Base-by-base conservation (phyloP, 2,888 invertebrate genomes). In the Ophioninae sp. region DNA sequence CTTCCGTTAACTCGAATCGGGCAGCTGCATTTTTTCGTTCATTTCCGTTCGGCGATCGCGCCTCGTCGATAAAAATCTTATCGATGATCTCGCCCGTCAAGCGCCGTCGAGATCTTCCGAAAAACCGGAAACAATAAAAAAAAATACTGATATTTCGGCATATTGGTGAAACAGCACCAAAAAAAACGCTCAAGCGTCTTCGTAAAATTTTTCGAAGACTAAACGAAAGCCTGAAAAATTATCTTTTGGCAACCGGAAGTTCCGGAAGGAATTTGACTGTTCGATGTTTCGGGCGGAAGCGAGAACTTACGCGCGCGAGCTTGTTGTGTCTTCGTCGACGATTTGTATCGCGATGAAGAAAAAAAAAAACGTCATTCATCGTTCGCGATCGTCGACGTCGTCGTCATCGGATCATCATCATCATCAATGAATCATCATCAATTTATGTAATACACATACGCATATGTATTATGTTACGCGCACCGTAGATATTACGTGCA, bases 401-500 rank as follows among this genome's bases (percentile, higher is more conserved):
- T 39, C 59, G 51, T 74, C 75, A 61, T 82, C 30, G 79, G 20
- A 81, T 82, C 76, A 77, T 85, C 67, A 80, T 81, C 73, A 67
- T 85, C 85, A 84, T 84, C 83, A 78, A 78, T 81, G 61, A 83
- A 83, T 82, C 80, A 71, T 80, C 84, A 81, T 84, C 61, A 73
- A 73, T 63, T 51, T 75, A 63, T 74, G 59, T 74, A 67, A 82
- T 82, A 82, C 51, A 58, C 22, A 75, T 51, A 51, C 13, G 10
- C 59, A 59, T 39, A 65, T 76, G 68, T 79, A 84, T 85, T 69
- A 84, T 65, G 72, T 74, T 81, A 84, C 72, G 51, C 69, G 85
- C 81, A 85, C 82, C 51, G 39, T 84, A 83, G 77, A 86, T 81
- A 85, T 86, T 82, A 86, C 88, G 88, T 88, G 88, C 86, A 88